Base-by-base conservation (phyloP, 2,888 invertebrate species). In the Calameuta idolon region DNA sequence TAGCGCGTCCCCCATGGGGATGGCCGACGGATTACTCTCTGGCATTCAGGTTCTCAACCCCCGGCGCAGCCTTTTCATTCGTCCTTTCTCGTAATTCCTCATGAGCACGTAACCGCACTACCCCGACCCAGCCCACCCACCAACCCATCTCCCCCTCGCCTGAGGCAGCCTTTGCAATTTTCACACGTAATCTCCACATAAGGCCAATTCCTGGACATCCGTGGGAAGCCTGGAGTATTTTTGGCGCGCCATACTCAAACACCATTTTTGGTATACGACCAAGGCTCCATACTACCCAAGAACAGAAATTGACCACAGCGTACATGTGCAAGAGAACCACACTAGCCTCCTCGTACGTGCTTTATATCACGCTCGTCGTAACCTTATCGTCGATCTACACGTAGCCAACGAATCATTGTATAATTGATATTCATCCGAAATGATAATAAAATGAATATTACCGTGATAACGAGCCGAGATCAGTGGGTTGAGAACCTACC, bases 401-500 rank as follows among this genome's bases (percentile, higher is more conserved):
- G 55, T 23, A 23, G 23, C 55, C 9, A 55, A 15, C 9, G 23
- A 55, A 23, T 55, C 15, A 55, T 23, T 23, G 23, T 55, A 23
- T 55, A 23, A 55, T 23, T 55, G 23, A 23, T 55, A 55, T 23
- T 55, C 5, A 55, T 55, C 9, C 23, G 5, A 55, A 55, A 55
- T 55, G 23, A 55, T 5, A 23, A 23, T 55, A 9, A 55, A 9
- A 55, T 23, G 23, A 55, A 55, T 55, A 55, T 55, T 23, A 5
- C 55, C 55, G 55, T 23, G 55, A 55, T 23, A 55, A 55, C 55
- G 55, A 55, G 23, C 55, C 55, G 9, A 23, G 23, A 23, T 23
- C 55, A 2, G 55, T 55, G 74, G 79, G 79, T 83, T 84, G 88
- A 87, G 88, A 86, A 81, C 83, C 85, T 69, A 82, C 82, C 83